These are phyloP conservation scores for Bursaphelenchus okinawaensis DNA, from an alignment of 2,888 invertebrate species.

Conservation along the genomic window DNA sequence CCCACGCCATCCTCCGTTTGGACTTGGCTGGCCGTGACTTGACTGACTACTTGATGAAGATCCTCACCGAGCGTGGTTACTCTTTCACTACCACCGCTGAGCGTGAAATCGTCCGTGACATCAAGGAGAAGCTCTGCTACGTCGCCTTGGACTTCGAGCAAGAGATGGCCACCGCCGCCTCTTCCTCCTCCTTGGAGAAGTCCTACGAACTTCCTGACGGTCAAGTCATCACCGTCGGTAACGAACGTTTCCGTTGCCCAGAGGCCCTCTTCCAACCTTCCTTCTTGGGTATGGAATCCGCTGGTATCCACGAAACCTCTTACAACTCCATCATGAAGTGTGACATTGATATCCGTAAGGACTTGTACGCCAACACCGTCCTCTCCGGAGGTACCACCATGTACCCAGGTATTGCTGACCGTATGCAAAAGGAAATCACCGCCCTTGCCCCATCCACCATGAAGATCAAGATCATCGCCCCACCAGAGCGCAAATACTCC, in stretches of 20 bases:
- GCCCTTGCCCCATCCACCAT: slow-evolving; percentile 42
- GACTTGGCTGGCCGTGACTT: slow-evolving; percentile 62
- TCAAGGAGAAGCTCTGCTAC: slow-evolving; percentile 89
- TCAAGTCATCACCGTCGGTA: slow-evolving; percentile 65
- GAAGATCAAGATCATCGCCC: slow-evolving; percentile 53
- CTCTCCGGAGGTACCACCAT: slow-evolving; percentile 67
- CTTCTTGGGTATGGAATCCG: slow-evolving; percentile 67
- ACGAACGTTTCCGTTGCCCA: slow-evolving; percentile 78
- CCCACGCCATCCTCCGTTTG: slow-evolving; percentile 61
- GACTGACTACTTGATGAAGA: slow-evolving; percentile 64
- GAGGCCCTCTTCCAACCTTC: slow-evolving; percentile 84
- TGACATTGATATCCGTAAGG: slow-evolving; percentile 73
- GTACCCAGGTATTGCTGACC: slow-evolving; percentile 93
- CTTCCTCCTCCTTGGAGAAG: slow-evolving; percentile 83
- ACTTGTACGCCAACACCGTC: slow-evolving; percentile 57
- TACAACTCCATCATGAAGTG: slow-evolving; percentile 93
- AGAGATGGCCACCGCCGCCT: slow-evolving; percentile 83
- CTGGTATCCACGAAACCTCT: slow-evolving; percentile 60
- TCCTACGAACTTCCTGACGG: slow-evolving; percentile 81
- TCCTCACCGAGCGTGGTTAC: slow-evolving; percentile 62
- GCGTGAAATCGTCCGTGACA: slow-evolving; percentile 86
- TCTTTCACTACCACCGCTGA: slow-evolving; percentile 59
- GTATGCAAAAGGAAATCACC: slow-evolving; percentile 66
- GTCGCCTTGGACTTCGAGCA: slow-evolving; percentile 93
- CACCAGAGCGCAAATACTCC: slow-evolving; percentile 84